These are phyloP conservation scores for Tachysurus fulvidraco DNA, from an alignment of 2,113 vertebrate genomes.

Conservation along the genomic window DNA sequence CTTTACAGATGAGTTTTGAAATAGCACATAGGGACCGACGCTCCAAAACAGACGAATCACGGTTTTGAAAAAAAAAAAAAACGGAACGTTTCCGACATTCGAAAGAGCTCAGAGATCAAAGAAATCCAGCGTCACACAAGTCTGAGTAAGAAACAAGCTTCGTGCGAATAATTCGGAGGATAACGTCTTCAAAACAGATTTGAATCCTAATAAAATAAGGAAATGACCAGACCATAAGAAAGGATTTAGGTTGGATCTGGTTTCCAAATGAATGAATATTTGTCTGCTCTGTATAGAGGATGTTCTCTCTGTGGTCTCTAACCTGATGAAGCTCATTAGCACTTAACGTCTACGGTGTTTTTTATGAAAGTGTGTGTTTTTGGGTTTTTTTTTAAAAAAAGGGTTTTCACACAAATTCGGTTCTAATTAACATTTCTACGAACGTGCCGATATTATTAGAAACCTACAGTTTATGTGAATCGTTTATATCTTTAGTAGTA, in stretches of 20 bases:
- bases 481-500: background rate
- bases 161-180: background rate
- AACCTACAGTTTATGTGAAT: background rate
- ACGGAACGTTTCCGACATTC: background rate
- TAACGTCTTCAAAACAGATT: background rate
- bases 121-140: background rate
- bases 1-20: slow-evolving; percentile 45
- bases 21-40: background rate
- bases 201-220: background rate
- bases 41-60: slow-evolving; percentile 21
- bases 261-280: background rate
- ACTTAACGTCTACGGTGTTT: background rate
- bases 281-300: background rate
- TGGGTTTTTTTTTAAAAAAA: background rate
- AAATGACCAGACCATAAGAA: no score
- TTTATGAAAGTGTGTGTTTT: background rate
- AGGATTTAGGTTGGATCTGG: background rate
- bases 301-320: background rate
- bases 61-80: slow-evolving; percentile 15
- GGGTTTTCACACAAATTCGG: background rate
- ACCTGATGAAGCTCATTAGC: background rate
- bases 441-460: background rate
- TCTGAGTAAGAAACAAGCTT: background rate
- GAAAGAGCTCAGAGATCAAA: background rate
- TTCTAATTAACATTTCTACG: background rate